Percentiles rank a stretch among this genome's conserved stretches.
Conservation (phyloP, 1,140 invertebrate genomes). For the Drosophila yakuba region DNA sequence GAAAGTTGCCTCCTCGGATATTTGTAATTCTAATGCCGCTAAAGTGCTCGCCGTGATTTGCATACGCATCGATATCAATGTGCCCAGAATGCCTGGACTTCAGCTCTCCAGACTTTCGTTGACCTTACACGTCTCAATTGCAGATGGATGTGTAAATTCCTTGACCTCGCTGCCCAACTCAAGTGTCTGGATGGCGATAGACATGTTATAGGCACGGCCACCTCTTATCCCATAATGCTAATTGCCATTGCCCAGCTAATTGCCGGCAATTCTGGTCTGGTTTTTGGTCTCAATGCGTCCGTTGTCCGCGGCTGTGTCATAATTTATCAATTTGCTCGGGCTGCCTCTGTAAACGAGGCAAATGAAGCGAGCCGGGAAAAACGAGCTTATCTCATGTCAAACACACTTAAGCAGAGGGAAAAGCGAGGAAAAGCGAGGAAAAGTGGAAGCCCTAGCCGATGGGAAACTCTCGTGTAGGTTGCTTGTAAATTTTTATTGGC, state of each 20-base stretch:
- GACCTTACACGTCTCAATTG: constrained; percentile 65
- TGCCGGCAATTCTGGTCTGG: constrained; percentile 58
- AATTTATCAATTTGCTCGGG: constrained; percentile 76
- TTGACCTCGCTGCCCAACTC: constrained; percentile 32
- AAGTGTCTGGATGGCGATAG: constrained; percentile 39
- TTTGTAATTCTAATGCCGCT: constrained; percentile 76
- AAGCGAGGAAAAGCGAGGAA: not conserved
- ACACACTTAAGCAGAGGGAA: constrained; percentile 59
- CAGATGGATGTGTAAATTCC: constrained; percentile 18
- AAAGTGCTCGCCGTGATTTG: constrained; percentile 71
- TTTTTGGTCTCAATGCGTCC: no score
- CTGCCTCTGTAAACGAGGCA: constrained; percentile 19
- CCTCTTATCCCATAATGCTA: constrained; percentile 64
- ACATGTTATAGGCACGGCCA: constrained; percentile 39
- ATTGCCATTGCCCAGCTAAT: constrained; percentile 63
- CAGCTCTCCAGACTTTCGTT: constrained; percentile 35
- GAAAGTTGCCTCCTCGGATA: constrained; percentile 41
- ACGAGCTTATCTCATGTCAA: constrained; percentile 75
- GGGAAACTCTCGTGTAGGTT: constrained; percentile 17
- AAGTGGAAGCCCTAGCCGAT: not conserved
- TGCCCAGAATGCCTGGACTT: constrained; percentile 7
- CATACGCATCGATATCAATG: constrained; percentile 38
- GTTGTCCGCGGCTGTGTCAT: constrained; percentile 19
- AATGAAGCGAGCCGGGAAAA: constrained; percentile 67
- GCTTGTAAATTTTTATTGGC: constrained; percentile 68